A percentile compares a stretch with the other conserved stretches of the same genome.
Evolutionary conservation across 2,113 vertebrate genomes (phyloP).

Genomic region (Hydropotes inermis): DNA sequence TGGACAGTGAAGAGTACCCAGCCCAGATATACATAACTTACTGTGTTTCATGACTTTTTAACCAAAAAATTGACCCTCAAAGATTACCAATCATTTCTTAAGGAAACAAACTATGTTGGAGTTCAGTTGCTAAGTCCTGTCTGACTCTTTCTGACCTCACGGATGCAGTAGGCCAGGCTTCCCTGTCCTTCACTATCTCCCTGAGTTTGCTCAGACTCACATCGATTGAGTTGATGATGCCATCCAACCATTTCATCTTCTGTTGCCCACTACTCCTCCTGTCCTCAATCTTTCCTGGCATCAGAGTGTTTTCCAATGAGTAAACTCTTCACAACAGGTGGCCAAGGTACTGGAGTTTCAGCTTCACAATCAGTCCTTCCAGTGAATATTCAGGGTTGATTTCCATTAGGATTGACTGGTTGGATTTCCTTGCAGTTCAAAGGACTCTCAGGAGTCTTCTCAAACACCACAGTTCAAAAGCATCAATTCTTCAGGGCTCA

Average conservation of each 20-base stretch:
- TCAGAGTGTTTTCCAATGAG: not conserved
- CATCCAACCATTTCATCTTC: not conserved
- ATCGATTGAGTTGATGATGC: not conserved
- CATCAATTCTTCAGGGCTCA: not conserved
- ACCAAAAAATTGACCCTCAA: not conserved
- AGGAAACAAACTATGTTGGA: not conserved
- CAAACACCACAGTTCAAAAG: not conserved
- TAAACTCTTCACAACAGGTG: not conserved
- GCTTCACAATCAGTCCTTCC: not conserved
- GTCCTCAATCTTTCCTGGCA: not conserved
- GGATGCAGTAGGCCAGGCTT: not conserved
- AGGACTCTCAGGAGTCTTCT: not conserved
- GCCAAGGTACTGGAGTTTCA: not conserved
- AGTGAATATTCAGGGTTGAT: not conserved
- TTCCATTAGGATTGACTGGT: not conserved
- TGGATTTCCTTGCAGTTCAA: not conserved
- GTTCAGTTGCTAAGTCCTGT: not conserved
- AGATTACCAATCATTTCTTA: not conserved
- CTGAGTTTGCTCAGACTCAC: not conserved
- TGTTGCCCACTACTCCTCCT: not conserved
- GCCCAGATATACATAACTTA: not conserved
- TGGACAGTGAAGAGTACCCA: not conserved
- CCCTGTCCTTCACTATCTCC: not conserved
- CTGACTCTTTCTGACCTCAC: rapidly evolving
- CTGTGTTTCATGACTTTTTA: not conserved